These are phyloP conservation scores for Stenolophus ochropezus DNA, from an alignment of 2,888 invertebrate species.

Conservation along the genomic window DNA sequence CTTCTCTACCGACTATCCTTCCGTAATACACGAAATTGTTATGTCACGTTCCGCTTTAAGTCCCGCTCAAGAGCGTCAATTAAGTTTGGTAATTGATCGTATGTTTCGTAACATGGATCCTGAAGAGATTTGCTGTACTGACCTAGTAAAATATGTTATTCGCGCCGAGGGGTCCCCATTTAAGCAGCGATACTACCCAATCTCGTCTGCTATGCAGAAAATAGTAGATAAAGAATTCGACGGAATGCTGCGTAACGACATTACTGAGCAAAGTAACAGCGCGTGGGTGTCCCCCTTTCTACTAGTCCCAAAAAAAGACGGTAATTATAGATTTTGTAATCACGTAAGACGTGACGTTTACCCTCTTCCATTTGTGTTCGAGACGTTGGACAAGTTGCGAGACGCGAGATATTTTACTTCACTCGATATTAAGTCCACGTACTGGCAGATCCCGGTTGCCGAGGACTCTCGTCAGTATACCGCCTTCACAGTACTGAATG, in stretches of 20 bases:
- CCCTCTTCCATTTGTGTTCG: slow-evolving; percentile 64
- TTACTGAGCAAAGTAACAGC: background rate
- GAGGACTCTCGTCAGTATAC: slow-evolving; percentile 52
- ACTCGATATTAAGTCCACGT: slow-evolving; percentile 64
- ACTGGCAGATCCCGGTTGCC: slow-evolving; percentile 63
- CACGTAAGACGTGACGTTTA: slow-evolving; percentile 64
- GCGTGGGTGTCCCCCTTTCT: background rate
- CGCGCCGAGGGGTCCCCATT: no score
- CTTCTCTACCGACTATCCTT: no score
- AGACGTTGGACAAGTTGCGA: slow-evolving; percentile 65
- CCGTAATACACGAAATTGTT: no score
- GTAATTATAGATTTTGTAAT: background rate
- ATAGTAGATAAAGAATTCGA: background rate
- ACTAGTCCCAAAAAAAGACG: background rate
- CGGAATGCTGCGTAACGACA: background rate
- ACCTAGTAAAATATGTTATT: no score
- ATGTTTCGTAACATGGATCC: no score
- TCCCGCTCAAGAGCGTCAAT: no score
- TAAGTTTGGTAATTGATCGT: no score
- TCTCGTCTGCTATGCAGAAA: background rate
- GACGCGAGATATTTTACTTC: slow-evolving; percentile 65
- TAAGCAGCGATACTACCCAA: background rate
- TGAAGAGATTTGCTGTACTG: no score
- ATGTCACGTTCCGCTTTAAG: no score
- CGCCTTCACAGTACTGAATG: no score